Evolutionary conservation across 2,113 vertebrate genomes (phyloP).

Genomic region (Tetrax tetrax): DNA sequence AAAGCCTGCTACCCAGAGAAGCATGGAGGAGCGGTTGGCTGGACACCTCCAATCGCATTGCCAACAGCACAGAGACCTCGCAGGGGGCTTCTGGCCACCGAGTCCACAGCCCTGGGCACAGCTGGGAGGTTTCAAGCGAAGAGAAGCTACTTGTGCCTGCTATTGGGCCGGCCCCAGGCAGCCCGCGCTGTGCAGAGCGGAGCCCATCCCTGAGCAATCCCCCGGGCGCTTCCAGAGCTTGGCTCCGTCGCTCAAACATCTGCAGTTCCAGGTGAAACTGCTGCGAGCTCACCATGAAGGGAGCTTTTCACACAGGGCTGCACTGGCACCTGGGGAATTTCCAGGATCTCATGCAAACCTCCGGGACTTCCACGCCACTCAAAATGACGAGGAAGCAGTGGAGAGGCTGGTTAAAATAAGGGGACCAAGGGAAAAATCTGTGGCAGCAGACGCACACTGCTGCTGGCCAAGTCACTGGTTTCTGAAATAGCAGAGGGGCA

Average conservation of each 20-base stretch:
- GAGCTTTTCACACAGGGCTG: neutral
- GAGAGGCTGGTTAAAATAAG: neutral
- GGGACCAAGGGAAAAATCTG: neutral
- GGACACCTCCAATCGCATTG: neutral
- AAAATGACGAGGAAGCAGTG: neutral
- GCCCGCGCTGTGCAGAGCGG: neutral
- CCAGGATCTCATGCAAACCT: slow-evolving; percentile 18
- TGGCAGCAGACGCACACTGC: neutral
- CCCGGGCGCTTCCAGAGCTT: neutral
- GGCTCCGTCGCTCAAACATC: slow-evolving; percentile 13
- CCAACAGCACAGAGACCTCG: neutral
- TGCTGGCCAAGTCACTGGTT: neutral
- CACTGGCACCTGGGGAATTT: slow-evolving; percentile 6
- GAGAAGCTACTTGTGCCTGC: neutral
- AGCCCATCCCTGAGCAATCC: neutral
- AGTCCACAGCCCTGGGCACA: neutral
- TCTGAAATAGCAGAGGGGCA: neutral
- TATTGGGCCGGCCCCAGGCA: neutral
- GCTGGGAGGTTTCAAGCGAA: neutral
- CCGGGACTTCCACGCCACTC: neutral
- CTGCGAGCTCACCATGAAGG: neutral
- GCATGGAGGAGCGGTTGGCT: accelerated
- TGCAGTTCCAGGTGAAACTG: slow-evolving; percentile 24
- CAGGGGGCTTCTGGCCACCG: neutral
- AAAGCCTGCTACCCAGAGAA: neutral